These are phyloP conservation scores for Ceratotherium simum DNA, from an alignment of 2,113 vertebrate genomes.

Conservation along the genomic window DNA sequence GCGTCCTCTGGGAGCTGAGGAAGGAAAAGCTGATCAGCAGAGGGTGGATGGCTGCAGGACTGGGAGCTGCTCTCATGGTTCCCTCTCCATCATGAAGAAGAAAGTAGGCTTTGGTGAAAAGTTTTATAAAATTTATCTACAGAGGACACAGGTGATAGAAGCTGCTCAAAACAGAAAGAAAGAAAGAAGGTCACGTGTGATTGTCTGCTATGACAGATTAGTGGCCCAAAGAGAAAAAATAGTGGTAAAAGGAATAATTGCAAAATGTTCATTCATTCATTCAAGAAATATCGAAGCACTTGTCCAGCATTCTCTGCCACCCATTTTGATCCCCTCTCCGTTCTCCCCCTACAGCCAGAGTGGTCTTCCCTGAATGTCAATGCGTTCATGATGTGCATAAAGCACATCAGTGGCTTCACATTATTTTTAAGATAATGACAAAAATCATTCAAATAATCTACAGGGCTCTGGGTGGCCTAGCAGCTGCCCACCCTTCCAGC, in stretches of 20 bases:
- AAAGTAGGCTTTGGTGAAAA: neutral
- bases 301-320: neutral
- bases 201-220: neutral
- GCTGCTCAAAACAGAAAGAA: neutral
- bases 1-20: neutral
- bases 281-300: neutral
- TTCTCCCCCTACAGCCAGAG: neutral
- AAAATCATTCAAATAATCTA: neutral
- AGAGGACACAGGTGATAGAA: neutral
- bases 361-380: neutral
- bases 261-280: neutral
- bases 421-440: neutral
- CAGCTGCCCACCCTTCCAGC: neutral
- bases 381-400: neutral
- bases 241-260: neutral
- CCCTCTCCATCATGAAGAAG: neutral
- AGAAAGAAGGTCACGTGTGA: neutral
- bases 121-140: neutral
- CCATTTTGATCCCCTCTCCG: neutral
- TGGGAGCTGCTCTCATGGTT: rapidly evolving
- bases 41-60: neutral
- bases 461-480: neutral
- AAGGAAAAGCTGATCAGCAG: neutral
- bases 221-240: neutral
- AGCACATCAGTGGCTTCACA: neutral